Conservation (phyloP, 30 jellyfish, hydroid and myxozoan genomes). For the Hydractinia echinata region DNA sequence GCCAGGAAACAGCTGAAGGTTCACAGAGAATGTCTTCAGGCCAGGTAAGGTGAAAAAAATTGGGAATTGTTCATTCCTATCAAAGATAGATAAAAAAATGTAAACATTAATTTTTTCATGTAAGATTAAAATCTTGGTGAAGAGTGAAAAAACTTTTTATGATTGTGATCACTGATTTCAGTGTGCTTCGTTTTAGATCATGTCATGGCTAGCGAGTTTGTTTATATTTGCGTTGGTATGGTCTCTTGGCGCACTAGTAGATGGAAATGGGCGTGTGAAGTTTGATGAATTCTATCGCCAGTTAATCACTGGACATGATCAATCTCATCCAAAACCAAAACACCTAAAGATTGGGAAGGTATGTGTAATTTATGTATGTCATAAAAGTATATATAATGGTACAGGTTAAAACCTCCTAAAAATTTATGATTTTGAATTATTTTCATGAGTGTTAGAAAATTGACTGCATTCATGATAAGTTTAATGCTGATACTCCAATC, state of each 20-base stretch:
- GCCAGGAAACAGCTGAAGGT: conserved; percentile 88
- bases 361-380: not conserved
- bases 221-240: conserved; percentile 82
- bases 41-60: conserved; percentile 50
- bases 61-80: not conserved
- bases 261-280: conserved; percentile 75
- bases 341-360: conserved; percentile 76
- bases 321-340: conserved; percentile 84
- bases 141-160: too few species aligned
- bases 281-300: conserved; percentile 75
- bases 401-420: too few species aligned
- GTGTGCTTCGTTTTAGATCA: conserved; percentile 37
- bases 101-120: too few species aligned
- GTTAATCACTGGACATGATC: conserved; percentile 65
- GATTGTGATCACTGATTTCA: not conserved
- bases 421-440: too few species aligned
- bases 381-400: too few species aligned
- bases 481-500: too few species aligned
- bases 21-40: conserved; percentile 69
- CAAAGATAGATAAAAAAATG: too few species aligned
- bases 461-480: too few species aligned
- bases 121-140: too few species aligned
- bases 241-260: conserved; percentile 94
- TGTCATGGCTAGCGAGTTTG: conserved; percentile 79
- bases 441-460: too few species aligned